Base-by-base conservation (phyloP, 2,888 invertebrate genomes). In the Bellardia pandia region DNA sequence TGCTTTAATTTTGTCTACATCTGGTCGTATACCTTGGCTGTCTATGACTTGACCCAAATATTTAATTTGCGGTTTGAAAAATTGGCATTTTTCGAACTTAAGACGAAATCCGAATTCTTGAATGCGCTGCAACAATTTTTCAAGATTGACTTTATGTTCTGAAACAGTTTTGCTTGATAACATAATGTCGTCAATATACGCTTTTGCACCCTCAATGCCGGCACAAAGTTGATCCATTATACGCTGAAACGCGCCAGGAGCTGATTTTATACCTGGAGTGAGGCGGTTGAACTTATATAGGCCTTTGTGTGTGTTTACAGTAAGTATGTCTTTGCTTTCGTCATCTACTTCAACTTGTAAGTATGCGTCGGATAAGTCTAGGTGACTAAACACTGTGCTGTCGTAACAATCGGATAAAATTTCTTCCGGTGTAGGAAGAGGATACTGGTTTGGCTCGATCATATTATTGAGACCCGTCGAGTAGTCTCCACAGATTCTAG, bases 401-500 rank as follows among this genome's bases (percentile, higher is more conserved):
- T 84, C 62, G n/a, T 84, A 40, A 9, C 87, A 79, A 58, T 86
- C 79, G 11, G 88, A 51, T 42, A 89, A 88, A n/a, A 88, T 89
- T n/a, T n/a, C n/a, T n/a, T n/a, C n/a, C n/a, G n/a, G n/a, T n/a
- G n/a, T n/a, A n/a, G n/a, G n/a, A n/a, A n/a, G n/a, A n/a, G n/a
- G n/a, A n/a, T n/a, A n/a, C n/a, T n/a, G n/a, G n/a, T n/a, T n/a
- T n/a, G n/a, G n/a, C n/a, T n/a, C n/a, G n/a, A n/a, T n/a, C n/a
- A n/a, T n/a, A n/a, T n/a, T n/a, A n/a, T n/a, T n/a, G n/a, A n/a
- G n/a, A n/a, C n/a, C n/a, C n/a, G n/a, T n/a, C n/a, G n/a, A 89
- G 13, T 88, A 90, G 71, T 89, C 89, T 11, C 78, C 89, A 68
- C 89, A 90, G 9, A 90, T 88, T 58, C 89, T 42, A 0, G 89